Evolutionary conservation across 2,797 vertebrate species (phyloP).

Genomic region (Neosalanx taihuensis): DNA sequence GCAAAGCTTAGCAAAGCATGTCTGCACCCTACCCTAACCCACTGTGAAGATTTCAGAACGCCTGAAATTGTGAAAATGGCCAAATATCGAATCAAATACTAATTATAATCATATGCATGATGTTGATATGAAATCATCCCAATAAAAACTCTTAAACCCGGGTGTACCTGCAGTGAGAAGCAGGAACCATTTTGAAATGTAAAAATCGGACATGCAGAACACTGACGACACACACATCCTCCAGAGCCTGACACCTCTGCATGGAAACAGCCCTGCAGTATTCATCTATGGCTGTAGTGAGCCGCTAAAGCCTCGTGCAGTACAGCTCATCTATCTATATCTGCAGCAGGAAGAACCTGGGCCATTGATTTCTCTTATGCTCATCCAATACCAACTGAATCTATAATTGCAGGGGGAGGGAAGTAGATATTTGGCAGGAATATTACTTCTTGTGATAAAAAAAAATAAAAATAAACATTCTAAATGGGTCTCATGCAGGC

Average conservation of each 20-base stretch:
- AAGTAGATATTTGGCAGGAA: neutral
- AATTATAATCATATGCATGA: too few species aligned
- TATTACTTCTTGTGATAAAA: slow-evolving; percentile 19
- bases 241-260: slow-evolving; percentile 4
- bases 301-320: slow-evolving; percentile 31
- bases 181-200: neutral
- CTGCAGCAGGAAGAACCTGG: slow-evolving; percentile 34
- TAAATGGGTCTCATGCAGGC: slow-evolving; percentile 22
- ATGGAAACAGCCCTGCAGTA: slow-evolving; percentile 40
- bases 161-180: slow-evolving; percentile 3
- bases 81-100: too few species aligned
- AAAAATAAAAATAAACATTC: slow-evolving; percentile 16
- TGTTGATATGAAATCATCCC: too few species aligned
- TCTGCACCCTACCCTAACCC: too few species aligned
- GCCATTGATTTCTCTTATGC: slow-evolving; percentile 32
- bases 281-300: slow-evolving; percentile 46
- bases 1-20: too few species aligned
- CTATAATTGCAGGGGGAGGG: slow-evolving; percentile 16
- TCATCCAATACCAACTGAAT: slow-evolving; percentile 23
- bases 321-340: slow-evolving; percentile 31
- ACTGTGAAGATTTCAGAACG: too few species aligned
- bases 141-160: neutral
- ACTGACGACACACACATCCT: slow-evolving; percentile 22
- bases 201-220: slow-evolving; percentile 32
- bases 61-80: too few species aligned